Percentiles rank a stretch among this genome's conserved stretches.
phyloP scores from a whole-genome alignment of 2,113 vertebrate genomes.

The Vidua chalybeata region DNA sequence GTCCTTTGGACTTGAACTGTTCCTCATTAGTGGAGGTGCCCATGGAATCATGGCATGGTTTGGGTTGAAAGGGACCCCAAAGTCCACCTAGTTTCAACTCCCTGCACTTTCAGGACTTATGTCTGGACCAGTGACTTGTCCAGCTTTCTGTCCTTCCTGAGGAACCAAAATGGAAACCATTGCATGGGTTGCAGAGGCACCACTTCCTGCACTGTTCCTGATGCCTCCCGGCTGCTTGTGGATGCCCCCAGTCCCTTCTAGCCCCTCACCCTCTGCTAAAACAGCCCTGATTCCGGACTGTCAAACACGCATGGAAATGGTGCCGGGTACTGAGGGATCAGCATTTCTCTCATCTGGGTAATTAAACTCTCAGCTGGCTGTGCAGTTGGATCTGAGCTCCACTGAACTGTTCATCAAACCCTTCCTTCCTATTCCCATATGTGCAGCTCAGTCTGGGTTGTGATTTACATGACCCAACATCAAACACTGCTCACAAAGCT shows the following conservation, averaged over 20 bases:
- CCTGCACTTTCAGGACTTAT: rapidly evolving
- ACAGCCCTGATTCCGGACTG: not conserved
- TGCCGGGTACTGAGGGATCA: not conserved
- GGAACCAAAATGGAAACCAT: not conserved
- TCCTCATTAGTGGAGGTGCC: rapidly evolving
- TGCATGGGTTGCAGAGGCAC: not conserved
- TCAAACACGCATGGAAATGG: rapidly evolving
- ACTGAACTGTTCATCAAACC: not conserved
- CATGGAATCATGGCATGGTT: not conserved
- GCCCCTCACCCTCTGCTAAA: rapidly evolving
- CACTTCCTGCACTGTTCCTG: rapidly evolving
- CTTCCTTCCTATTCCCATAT: rapidly evolving
- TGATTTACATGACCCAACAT: not conserved
- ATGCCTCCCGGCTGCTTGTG: rapidly evolving
- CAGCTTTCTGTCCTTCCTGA: not conserved
- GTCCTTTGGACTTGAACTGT: not conserved
- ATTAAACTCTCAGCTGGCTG: not conserved
- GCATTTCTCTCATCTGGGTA: not conserved
- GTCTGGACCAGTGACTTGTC: not conserved
- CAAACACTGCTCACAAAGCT: not conserved
- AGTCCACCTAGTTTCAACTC: not conserved
- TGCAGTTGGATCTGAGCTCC: not conserved
- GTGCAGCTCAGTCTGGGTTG: not conserved
- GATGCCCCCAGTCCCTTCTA: not conserved
- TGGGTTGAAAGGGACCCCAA: not conserved